Evolutionary conservation across 2,888 invertebrate species (phyloP), one percentile per base, ranked within the genome.

Genomic region (Hypolimnas misippus): DNA sequence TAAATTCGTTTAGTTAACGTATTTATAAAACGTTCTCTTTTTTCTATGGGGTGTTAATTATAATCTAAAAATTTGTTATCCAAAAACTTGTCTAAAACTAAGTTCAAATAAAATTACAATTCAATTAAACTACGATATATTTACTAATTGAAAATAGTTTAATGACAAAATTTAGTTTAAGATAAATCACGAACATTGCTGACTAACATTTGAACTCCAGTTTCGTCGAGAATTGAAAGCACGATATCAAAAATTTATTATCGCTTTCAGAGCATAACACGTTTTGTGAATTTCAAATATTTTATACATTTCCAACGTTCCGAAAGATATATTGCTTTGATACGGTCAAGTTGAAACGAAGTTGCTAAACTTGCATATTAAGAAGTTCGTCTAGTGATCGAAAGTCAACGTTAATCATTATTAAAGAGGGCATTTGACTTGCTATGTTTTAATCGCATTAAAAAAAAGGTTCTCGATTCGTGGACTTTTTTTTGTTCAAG

Each of bases 281-380:
- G 44, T 21, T 56, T 50, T 40, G 33, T 52, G 14, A 31, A 42
- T 52, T 51, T 57, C 16, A 17, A 17, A 17, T 44, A 46, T 21
- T 12, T 57, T 57, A 55, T 52, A 42, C 51, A 52, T 56, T 56
- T 59, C 54, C 35, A 59, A 52, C 56, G 35, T 58, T 14, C 35
- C 42, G 19, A 38, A 53, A 58, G 55, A 59, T 51, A 56, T 50
- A 59, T 63, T 35, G 58, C 50, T 31, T 54, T 58, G 50, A 49
- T 52, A 52, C 57, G 57, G 57, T 53, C 17, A 29, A 44, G 19
- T 49, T 58, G 49, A 49, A 50, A 58, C 49, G 58, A 42, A 40
- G 44, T 63, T 56, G 59, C 63, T 33, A 59, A 63, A 63, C 51
- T 12, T 8, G 17, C 51, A 54, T 40, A 54, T 51, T 55, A 52